These are phyloP conservation scores for Diloba caeruleocephala DNA, from an alignment of 2,888 invertebrate genomes.

Conservation along the genomic window DNA sequence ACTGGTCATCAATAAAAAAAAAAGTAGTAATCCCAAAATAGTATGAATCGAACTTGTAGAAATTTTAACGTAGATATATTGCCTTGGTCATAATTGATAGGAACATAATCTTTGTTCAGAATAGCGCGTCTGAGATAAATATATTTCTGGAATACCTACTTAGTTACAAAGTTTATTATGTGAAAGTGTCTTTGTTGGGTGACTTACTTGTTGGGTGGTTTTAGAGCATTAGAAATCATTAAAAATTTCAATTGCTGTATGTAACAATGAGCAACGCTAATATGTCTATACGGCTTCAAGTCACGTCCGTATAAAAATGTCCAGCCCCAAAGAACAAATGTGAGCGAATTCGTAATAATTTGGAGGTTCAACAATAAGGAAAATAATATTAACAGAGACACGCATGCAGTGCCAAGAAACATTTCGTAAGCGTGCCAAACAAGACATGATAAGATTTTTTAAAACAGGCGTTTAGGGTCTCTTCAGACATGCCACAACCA, in stretches of 20 bases:
- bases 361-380: too few species aligned
- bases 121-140: too few species aligned
- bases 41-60: too few species aligned
- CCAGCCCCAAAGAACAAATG: conserved; percentile 28
- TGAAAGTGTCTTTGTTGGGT: conserved; percentile 31
- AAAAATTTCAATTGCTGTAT: conserved; percentile 17
- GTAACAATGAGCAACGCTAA: conserved; percentile 29
- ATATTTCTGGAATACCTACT: too few species aligned
- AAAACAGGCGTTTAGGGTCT: too few species aligned
- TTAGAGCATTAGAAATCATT: conserved; percentile 19
- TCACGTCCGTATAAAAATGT: conserved; percentile 35
- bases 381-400: conserved; percentile 37
- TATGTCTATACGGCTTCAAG: conserved; percentile 40
- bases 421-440: conserved; percentile 34
- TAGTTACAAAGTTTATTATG: conserved; percentile 8
- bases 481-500: too few species aligned
- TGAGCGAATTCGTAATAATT: conserved; percentile 40
- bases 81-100: too few species aligned
- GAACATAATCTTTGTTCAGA: too few species aligned
- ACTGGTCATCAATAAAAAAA: too few species aligned
- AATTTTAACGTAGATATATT: too few species aligned
- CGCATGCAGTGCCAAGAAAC: conserved; percentile 18
- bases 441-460: conserved; percentile 13
- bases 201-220: conserved; percentile 11
- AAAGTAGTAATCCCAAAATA: too few species aligned